Evolutionary conservation across 2,888 invertebrate species (phyloP).

Genomic region (Drosophila fungiperda): DNA sequence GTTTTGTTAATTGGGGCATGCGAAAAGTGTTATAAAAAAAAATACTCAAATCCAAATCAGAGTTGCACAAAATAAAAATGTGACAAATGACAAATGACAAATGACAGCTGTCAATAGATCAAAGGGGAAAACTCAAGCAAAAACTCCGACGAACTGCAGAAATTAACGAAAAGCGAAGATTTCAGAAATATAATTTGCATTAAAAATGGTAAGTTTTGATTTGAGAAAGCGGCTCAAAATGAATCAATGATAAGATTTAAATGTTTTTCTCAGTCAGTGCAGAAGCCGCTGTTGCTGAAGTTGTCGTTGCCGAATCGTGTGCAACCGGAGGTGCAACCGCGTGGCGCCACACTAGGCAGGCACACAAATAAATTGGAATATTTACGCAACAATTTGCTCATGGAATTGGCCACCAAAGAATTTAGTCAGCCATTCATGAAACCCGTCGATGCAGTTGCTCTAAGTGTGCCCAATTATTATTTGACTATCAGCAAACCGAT

Average conservation of each 20-base stretch:
- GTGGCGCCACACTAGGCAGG: neutral
- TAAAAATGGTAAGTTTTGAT: neutral
- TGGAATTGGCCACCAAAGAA: neutral
- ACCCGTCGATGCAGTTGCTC: neutral
- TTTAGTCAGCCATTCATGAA: neutral
- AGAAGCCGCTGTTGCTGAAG: neutral
- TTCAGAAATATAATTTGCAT: neutral
- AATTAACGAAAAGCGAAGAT: neutral
- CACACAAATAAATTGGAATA: constrained; percentile 1
- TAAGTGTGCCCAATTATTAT: neutral
- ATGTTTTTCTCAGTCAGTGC: neutral
- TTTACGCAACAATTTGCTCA: neutral
- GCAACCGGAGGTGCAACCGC: neutral
- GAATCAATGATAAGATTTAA: neutral
- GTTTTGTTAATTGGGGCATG: neutral
- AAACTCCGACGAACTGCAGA: neutral
- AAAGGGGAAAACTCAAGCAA: neutral
- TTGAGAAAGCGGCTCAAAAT: neutral
- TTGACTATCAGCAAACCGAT: neutral
- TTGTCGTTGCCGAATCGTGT: neutral
- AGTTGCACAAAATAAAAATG: neutral
- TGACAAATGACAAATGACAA: neutral
- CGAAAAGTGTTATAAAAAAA: neutral
- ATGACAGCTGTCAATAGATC: neutral
- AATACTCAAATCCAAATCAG: neutral